A percentile compares a stretch with the other conserved stretches of the same genome.
These are phyloP conservation scores for Brachionus rubens DNA, from an alignment of 1,140 invertebrate genomes.

Conservation along the genomic window DNA sequence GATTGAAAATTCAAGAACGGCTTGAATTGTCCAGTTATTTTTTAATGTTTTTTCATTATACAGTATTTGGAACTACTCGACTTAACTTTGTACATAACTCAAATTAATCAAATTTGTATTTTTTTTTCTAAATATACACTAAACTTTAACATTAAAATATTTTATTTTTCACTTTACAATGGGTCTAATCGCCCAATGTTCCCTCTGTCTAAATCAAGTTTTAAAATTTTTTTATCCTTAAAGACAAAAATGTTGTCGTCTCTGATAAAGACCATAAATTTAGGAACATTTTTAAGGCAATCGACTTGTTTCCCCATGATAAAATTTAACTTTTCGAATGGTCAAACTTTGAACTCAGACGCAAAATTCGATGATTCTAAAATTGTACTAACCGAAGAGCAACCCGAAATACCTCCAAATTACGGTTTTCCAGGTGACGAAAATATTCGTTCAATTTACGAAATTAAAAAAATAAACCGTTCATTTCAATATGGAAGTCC, in stretches of 20 bases:
- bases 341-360: neutral
- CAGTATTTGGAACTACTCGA: constrained; percentile 14
- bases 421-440: constrained; percentile 38
- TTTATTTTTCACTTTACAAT: too few species aligned
- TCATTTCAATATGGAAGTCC: constrained; percentile 44
- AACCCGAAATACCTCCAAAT: constrained; percentile 26
- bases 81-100: neutral
- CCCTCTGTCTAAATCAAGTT: too few species aligned
- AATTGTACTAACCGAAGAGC: constrained; percentile 8
- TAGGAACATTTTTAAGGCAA: neutral
- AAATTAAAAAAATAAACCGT: constrained; percentile 42
- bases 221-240: neutral
- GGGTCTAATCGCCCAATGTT: neutral
- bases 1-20: neutral
- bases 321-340: neutral
- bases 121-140: too few species aligned
- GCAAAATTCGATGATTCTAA: neutral
- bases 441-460: constrained; percentile 11
- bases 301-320: neutral
- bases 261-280: neutral
- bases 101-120: constrained; percentile 10
- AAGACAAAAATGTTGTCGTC: neutral
- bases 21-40: neutral
- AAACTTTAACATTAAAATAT: too few species aligned
- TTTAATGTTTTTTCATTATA: neutral